These are phyloP conservation scores for Wasmannia auropunctata DNA, from an alignment of 1,140 invertebrate species.

Conservation along the genomic window DNA sequence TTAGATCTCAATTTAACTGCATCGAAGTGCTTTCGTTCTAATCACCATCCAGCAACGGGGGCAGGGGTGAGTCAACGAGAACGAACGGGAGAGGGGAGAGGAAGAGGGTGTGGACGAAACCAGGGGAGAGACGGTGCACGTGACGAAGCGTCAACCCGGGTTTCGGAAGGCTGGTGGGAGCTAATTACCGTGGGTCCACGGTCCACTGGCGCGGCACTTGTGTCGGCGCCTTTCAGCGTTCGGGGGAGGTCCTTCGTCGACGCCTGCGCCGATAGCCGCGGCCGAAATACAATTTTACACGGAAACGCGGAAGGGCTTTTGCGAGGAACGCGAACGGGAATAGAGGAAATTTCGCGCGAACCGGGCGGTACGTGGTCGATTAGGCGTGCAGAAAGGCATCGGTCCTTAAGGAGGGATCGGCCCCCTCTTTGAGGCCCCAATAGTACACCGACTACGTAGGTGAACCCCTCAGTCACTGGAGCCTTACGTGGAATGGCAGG, in stretches of 20 bases:
- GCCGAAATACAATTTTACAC: slow-evolving; percentile 73
- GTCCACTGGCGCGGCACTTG: slow-evolving; percentile 79
- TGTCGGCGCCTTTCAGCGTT: slow-evolving; percentile 76
- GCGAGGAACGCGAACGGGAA: slow-evolving; percentile 62
- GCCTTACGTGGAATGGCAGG: background rate
- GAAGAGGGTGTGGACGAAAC: background rate
- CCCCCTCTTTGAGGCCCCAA: background rate
- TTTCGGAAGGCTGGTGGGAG: slow-evolving; percentile 63
- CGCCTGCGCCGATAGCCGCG: slow-evolving; percentile 54
- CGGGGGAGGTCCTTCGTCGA: slow-evolving; percentile 74
- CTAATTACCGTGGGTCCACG: slow-evolving; percentile 82
- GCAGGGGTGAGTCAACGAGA: slow-evolving; percentile 18
- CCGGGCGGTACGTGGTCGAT: slow-evolving; percentile 5
- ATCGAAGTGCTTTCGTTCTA: background rate
- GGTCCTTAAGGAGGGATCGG: background rate
- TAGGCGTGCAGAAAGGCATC: slow-evolving; percentile 29
- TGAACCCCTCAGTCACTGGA: background rate
- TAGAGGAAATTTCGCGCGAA: slow-evolving; percentile 72
- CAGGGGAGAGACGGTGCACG: slow-evolving; percentile 60
- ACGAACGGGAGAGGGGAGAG: background rate
- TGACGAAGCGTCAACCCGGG: slow-evolving; percentile 73
- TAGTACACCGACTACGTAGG: background rate
- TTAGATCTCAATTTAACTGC: background rate
- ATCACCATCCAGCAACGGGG: slow-evolving; percentile 39
- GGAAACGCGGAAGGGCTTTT: slow-evolving; percentile 77